These are phyloP conservation scores for Chunga burmeisteri DNA, from an alignment of 2,113 vertebrate genomes.

Conservation along the genomic window DNA sequence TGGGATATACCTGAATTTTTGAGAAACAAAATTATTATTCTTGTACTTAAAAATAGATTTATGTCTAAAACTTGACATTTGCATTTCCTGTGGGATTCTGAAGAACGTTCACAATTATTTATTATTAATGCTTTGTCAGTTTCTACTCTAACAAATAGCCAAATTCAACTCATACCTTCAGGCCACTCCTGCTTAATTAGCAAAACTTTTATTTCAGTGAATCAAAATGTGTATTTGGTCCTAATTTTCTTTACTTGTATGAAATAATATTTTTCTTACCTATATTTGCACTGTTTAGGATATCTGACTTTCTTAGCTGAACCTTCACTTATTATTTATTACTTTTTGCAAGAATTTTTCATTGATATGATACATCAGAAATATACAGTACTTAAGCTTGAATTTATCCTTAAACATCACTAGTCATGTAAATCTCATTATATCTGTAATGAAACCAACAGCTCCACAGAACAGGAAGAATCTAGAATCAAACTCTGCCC, in stretches of 20 bases:
- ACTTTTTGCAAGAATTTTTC: background rate
- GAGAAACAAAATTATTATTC: conserved; percentile 18
- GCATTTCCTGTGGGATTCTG: background rate
- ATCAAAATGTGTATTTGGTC: background rate
- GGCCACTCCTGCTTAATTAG: background rate
- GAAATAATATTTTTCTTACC: background rate
- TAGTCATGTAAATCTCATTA: background rate
- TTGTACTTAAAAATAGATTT: conserved; percentile 18
- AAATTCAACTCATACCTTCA: background rate
- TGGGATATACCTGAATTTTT: conserved; percentile 23
- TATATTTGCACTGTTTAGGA: background rate
- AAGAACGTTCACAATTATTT: background rate
- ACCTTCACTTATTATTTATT: background rate
- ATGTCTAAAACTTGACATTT: background rate
- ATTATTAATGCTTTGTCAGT: background rate
- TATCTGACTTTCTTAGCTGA: background rate
- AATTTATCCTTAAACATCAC: background rate
- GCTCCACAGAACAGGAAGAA: background rate
- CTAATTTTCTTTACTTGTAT: background rate
- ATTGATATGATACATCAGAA: background rate
- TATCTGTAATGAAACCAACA: background rate
- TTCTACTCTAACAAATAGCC: background rate
- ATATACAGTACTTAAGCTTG: background rate
- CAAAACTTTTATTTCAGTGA: background rate
- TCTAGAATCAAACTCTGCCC: background rate